Evolutionary conservation across 2,113 vertebrate species (phyloP), one percentile per base, ranked within the genome.

Genomic region (Turdus rufiventris): DNA sequence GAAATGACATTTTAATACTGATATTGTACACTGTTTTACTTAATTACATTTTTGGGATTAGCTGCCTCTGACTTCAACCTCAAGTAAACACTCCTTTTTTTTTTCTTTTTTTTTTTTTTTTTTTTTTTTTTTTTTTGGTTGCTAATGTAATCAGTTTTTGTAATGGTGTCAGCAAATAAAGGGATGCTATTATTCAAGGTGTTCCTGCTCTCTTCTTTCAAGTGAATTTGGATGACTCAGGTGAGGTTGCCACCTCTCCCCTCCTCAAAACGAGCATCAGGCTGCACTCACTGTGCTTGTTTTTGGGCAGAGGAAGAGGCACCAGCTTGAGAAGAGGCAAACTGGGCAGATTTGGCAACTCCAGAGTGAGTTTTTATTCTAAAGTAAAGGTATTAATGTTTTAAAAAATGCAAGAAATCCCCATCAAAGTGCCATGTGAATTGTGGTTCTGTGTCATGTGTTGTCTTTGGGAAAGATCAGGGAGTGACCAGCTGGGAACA

Each of bases 91-190:
- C 96, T 97, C 65, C 26, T 90, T 36, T 88, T 89, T 93, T 79
- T 66, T 68, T 94, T 71, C 56, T 93, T 96, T 60, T 47, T 63
- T 33, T 18, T 21, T 26, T 43, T 57, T 19, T 21, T 31, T 31
- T 21, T 34, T 68, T 23, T n/a, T 18, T 50, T 61, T 91, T 91
- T 86, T 86, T 97, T 97, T 94, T 86, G 68, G 96, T 98, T 98
- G 98, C 97, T 98, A 97, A 97, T 98, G 96, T 97, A 98, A 98
- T 98, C 96, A 26, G 95, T 98, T 98, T 98, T 98, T 98, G 95
- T 98, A 98, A 98, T 96, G 96, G 94, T 97, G 91, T 97, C 95
- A 96, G 95, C 97, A 96, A 98, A 98, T 98, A 98, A 98, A 98
- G 96, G 97, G 98, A 98, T 97, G 96, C 96, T 98, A 95, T 98